Evolutionary conservation across 2,888 invertebrate genomes (phyloP).

Genomic region (Rhogogaster chlorosoma): DNA sequence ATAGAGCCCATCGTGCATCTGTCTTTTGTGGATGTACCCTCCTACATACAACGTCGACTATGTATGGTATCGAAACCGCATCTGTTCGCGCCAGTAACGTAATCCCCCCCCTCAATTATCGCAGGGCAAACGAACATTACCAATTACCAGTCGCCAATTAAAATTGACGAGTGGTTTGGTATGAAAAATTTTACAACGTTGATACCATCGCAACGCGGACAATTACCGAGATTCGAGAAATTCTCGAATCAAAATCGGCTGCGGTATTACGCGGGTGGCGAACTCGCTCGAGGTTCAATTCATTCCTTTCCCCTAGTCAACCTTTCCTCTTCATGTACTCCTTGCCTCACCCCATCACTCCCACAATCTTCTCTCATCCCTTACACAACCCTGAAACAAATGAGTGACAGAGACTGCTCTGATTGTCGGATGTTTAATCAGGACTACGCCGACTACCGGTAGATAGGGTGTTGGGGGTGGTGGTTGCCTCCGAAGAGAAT

Average conservation of each 20-base stretch:
- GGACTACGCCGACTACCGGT: slow-evolving; percentile 34
- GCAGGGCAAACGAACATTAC: slow-evolving; percentile 27
- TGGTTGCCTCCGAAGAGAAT: slow-evolving; percentile 17
- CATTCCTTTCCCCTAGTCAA: slow-evolving; percentile 1
- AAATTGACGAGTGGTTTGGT: slow-evolving; percentile 25
- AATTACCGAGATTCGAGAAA: not conserved
- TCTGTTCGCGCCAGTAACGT: slow-evolving; percentile 29
- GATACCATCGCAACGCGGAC: slow-evolving; percentile 5
- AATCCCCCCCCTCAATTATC: slow-evolving; percentile 35
- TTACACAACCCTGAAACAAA: slow-evolving; percentile 43
- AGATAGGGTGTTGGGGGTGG: not conserved
- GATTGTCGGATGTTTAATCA: slow-evolving; percentile 50
- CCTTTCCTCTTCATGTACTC: slow-evolving; percentile 7
- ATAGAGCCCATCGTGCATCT: not conserved
- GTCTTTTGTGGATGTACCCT: not conserved
- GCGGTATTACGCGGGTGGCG: not conserved
- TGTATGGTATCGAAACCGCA: not conserved
- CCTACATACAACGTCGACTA: not conserved
- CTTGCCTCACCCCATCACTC: not conserved
- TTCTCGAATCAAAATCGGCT: slow-evolving; percentile 26
- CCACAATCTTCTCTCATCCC: not conserved
- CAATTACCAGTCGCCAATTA: slow-evolving; percentile 38
- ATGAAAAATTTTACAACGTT: not conserved
- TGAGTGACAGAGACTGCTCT: slow-evolving; percentile 33
- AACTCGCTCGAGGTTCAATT: slow-evolving; percentile 24